Percentiles rank a stretch among this genome's conserved stretches.
Conservation (phyloP, 2,797 vertebrate genomes). For the Falco berigora region DNA sequence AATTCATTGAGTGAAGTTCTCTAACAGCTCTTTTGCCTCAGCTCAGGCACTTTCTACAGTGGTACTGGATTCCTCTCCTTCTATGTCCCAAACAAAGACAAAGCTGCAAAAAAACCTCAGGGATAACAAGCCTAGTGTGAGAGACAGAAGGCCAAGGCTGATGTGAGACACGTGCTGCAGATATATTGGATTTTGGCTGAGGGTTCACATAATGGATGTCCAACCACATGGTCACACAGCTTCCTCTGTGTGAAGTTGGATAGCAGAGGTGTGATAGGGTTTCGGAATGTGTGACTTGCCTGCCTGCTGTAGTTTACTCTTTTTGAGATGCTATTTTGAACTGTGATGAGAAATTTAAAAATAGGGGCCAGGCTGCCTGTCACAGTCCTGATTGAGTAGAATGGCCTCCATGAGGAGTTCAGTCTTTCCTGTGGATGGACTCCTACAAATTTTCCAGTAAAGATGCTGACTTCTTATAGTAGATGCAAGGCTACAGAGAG, state of each 20-base stretch:
- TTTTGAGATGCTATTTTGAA: neutral
- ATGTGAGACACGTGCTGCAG: neutral
- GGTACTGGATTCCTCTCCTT: neutral
- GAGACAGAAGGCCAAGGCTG: neutral
- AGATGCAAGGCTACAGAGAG: neutral
- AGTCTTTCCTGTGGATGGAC: neutral
- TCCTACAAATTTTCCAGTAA: neutral
- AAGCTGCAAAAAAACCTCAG: neutral
- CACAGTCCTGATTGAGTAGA: neutral
- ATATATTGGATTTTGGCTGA: neutral
- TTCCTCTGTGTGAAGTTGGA: neutral
- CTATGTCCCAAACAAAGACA: neutral
- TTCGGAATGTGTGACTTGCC: neutral
- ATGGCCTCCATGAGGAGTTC: neutral
- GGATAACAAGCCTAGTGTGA: neutral
- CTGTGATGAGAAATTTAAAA: neutral
- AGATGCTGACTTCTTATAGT: neutral
- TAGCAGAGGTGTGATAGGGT: neutral
- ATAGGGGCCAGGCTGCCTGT: neutral
- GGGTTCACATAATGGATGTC: neutral
- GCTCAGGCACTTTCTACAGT: neutral
- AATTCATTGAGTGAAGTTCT: neutral
- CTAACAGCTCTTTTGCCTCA: neutral
- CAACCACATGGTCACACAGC: neutral
- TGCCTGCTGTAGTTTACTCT: neutral